Percentiles rank a stretch among this genome's conserved stretches.
phyloP scores from a whole-genome alignment of 2,113 vertebrate genomes.

The Tragelaphus imberbis region DNA sequence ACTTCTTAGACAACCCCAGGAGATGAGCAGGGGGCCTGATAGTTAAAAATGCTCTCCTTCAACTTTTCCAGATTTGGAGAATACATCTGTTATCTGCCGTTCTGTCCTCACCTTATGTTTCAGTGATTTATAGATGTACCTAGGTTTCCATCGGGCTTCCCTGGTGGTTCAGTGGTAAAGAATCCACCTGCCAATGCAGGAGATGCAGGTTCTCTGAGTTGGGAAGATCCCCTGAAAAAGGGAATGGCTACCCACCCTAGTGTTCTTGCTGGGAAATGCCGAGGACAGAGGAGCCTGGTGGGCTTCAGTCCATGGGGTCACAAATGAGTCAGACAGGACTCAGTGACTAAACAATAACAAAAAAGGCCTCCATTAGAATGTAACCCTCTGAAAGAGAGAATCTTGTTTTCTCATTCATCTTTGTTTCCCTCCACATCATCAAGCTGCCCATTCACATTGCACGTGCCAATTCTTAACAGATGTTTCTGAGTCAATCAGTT shows the following conservation, averaged over 20 bases:
- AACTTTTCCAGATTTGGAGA: not conserved
- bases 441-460: not conserved
- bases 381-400: not conserved
- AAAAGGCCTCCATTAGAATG: not conserved
- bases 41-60: not conserved
- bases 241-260: not conserved
- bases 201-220: not conserved
- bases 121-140: not conserved
- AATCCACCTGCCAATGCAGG: not conserved
- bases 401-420: not conserved
- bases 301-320: not conserved
- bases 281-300: not conserved
- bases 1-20: not conserved
- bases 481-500: not conserved
- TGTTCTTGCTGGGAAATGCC: not conserved
- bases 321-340: not conserved
- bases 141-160: not conserved
- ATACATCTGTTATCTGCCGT: not conserved
- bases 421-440: not conserved
- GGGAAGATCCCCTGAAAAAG: not conserved
- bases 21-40: not conserved
- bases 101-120: not conserved
- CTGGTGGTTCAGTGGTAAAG: not conserved
- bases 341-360: not conserved
- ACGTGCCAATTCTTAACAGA: not conserved